Evolutionary conservation across 2,113 vertebrate species (phyloP), one percentile per base, ranked within the genome.

Genomic region (Oreotragus oreotragus): DNA sequence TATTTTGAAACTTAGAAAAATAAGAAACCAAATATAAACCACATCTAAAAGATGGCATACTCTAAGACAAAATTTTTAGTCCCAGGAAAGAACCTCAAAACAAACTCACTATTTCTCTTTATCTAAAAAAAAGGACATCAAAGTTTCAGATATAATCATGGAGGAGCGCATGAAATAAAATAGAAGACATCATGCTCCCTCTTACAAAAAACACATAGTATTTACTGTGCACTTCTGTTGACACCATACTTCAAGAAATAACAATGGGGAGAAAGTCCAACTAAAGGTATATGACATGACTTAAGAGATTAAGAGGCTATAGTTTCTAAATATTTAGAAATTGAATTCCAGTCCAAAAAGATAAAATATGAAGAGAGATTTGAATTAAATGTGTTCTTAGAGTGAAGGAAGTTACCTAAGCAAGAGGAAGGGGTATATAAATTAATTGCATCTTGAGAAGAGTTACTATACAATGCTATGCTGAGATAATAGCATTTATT

Each of bases 21-120:
- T 47, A 84, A 91, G 19, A 94, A 97, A 51, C 21, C 33, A 95
- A 91, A 95, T 94, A 33, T 70, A 66, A 91, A 57, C 49, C 76
- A 25, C 45, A 51, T 84, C 94, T 96, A 83, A 77, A 51, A 89
- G 25, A 96, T 53, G 70, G 23, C 10, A 87, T 5, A 86, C 33
- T 90, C 30, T 60, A 47, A 58, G 30, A 90, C 43, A 95, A 87
- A 89, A 55, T 4, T 91, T 66, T 64, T 39, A 77, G 47, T 66
- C 16, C 28, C 33, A 62, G 9, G 21, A 93, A 95, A 83, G 66
- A 96, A 81, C 6, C 49, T 88, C 17, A 30, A 13, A 89, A 39
- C 30, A 87, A 89, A 94, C 43, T 25, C 79, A 66, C 2, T 49
- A 91, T 95, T 77, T 96, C 49, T 93, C 60, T 95, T 84, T 70